Percentiles rank a stretch among this genome's conserved stretches.
Conservation (phyloP, 53 echinoderm and acorn worm genomes). For the Luidia sarsii region DNA sequence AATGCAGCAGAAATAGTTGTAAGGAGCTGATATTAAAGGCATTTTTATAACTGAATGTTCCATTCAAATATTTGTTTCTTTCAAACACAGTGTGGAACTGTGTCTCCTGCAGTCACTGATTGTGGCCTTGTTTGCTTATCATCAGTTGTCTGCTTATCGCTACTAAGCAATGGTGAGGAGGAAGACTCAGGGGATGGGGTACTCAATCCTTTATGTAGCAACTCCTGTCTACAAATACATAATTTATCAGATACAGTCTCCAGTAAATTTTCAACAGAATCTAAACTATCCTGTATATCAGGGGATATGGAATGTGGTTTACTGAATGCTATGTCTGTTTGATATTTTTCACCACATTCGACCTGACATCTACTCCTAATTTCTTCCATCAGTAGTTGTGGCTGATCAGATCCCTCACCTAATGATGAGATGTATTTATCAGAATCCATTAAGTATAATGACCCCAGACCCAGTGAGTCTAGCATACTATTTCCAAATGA, state of each 20-base stretch:
- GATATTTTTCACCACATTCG: too few species aligned
- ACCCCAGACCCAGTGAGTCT: not conserved
- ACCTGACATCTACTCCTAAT: too few species aligned
- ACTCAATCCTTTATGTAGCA: not conserved
- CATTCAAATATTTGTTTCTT: too few species aligned
- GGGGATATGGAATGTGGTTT: not conserved
- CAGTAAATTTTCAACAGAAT: conserved; percentile 61
- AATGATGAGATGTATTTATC: not conserved
- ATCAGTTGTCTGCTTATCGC: conserved; percentile 4
- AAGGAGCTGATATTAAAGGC: too few species aligned
- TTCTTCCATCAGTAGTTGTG: not conserved
- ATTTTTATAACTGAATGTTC: too few species aligned
- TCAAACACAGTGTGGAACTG: conserved; percentile 47
- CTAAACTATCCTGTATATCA: conserved; percentile 29
- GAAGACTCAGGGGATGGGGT: conserved; percentile 13
- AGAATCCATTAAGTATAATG: not conserved
- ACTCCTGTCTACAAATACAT: conserved; percentile 11
- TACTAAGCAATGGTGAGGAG: conserved; percentile 32
- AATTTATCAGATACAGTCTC: conserved; percentile 76
- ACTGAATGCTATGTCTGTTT: too few species aligned
- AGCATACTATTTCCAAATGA: not conserved
- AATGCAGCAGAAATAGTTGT: too few species aligned
- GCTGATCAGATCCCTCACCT: not conserved
- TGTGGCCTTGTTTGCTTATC: not conserved
- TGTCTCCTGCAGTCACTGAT: conserved; percentile 13